Evolutionary conservation across 2,888 invertebrate genomes (phyloP).

Genomic region (Apamea sordens): DNA sequence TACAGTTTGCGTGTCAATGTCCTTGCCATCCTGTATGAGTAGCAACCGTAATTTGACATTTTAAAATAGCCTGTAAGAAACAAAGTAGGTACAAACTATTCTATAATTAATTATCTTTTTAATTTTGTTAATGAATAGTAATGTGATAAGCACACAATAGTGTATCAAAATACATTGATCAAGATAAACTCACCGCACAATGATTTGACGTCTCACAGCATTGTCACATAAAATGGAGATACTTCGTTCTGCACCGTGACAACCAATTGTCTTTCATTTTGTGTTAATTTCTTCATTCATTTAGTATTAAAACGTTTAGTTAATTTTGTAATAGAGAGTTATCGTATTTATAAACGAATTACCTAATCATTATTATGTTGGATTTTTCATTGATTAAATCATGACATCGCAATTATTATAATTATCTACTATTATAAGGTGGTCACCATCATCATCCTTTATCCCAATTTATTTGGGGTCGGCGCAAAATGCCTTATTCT

Average conservation of each 20-base stretch:
- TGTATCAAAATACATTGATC: background rate
- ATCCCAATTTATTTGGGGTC: background rate
- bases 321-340: background rate
- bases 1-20: too few species aligned
- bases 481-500: background rate
- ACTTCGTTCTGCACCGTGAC: conserved; percentile 6
- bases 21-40: too few species aligned
- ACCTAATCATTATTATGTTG: background rate
- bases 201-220: conserved; percentile 54
- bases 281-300: conserved; percentile 1
- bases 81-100: too few species aligned
- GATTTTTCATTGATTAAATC: background rate
- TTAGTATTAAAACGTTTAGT: conserved; percentile 4
- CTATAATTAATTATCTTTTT: too few species aligned
- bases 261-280: conserved; percentile 1
- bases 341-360: background rate
- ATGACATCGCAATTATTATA: background rate
- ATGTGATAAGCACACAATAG: background rate
- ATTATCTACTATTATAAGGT: background rate
- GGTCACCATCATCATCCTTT: background rate
- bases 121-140: background rate
- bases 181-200: conserved; percentile 66
- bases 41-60: too few species aligned
- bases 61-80: too few species aligned
- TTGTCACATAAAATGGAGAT: conserved; percentile 24